Base-by-base conservation (phyloP, 2,888 invertebrate species). In the Lasioglossum calceatum region DNA sequence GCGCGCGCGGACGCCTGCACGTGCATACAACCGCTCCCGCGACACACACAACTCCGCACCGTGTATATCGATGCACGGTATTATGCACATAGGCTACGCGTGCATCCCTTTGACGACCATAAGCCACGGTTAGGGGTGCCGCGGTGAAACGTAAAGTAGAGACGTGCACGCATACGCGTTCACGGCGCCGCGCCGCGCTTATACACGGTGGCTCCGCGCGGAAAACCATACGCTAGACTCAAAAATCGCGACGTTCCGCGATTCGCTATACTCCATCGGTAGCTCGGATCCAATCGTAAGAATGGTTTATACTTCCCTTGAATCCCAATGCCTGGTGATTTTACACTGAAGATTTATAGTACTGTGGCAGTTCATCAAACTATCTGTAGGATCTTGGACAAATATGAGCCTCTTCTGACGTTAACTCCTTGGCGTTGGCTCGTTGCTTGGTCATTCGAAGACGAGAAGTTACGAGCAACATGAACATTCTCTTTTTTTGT, bases 91-190 rank as follows among this genome's bases (percentile, higher is more conserved):
- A 91, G 90, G 87, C 90, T 89, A 90, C 89, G 90, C 89, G 91
- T 88, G 88, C 90, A 91, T 93, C 92, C 92, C 92, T 92, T 92
- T 92, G 92, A 93, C 89, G 91, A 89, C 84, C 91, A 86, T 91
- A 89, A 90, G 89, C 92, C 91, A 90, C 88, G 87, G 91, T 90
- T 90, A 88, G 91, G 92, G 92, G 91, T 91, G 89, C 91, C 84
- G 81, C 87, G 85, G 86, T 89, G 90, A 89, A 91, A 89, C 91
- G 87, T 86, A 83, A 87, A 85, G 85, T 86, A 85, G 79, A 85
- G 82, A 87, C 84, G 71, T 84, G 86, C 88, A 85, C 87, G 89
- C 87, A 89, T 50, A 83, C 87, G 82, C 86, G 86, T 79, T 27
- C 75, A 73, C 50, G 44, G 67, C 36, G 47, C 61, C 23, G 54